Base-by-base conservation (phyloP, 2,888 invertebrate species). In the Catocala nupta region DNA sequence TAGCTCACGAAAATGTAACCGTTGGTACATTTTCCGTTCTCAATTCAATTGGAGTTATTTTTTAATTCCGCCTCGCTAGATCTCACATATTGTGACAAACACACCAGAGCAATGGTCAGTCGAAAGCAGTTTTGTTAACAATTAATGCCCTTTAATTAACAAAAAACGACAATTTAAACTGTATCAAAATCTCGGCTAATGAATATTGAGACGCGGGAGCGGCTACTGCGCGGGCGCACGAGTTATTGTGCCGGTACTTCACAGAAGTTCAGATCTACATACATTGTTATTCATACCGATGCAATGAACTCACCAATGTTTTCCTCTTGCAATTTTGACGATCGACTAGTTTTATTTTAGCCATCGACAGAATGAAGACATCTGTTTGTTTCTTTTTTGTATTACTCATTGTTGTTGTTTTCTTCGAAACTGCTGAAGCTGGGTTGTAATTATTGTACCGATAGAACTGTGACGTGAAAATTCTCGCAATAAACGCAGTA, bases 111-210 rank as follows among this genome's bases (percentile, higher is more conserved):
- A 77, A 71, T 77, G 73, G 59, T 62, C 65, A 73, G 62, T 78
- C 55, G 80, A 88, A 86, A 84, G 84, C 81, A 81, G 80, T 85
- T 90, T 88, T 87, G 67, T 85, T 84, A 85, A 88, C 88, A 90
- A 89, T 91, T 90, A 90, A 90, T 82, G 83, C 76, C 70, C 80
- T 83, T 90, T 90, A 91, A 91, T 91, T 91, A 89, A 87, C 82
- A 83, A 84, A 84, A 85, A 85, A 78, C 68, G 75, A 78, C 70
- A 76, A 70, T 70, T 81, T 80, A 82, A 85, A 82, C 82, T 84
- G 81, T 83, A 86, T 81, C 84, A 86, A 87, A 86, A 85, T 81
- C 70, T 77, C 75, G 80, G 86, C 82, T 85, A 87, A 88, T 84
- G 85, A 82, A 78, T 80, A 81, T 73, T 69, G 75, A 63, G 71